phyloP scores from a whole-genome alignment of 1,140 invertebrate genomes.

The Eubasilissa regina region DNA sequence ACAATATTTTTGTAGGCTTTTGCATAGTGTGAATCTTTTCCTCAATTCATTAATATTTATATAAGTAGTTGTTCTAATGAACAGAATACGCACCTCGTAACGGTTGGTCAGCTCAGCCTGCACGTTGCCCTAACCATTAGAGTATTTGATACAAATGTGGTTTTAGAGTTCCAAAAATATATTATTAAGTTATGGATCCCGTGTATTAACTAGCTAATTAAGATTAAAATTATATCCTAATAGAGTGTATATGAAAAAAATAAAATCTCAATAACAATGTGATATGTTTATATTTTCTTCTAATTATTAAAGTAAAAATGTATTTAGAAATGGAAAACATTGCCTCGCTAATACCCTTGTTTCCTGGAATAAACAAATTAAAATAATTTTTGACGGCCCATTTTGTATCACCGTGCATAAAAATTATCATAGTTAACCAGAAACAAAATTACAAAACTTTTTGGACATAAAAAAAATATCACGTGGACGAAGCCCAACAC shows the following conservation, averaged over 20 bases:
- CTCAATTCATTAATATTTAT: conserved; percentile 36
- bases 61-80: conserved; percentile 43
- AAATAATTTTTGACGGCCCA: too few relatives aligned
- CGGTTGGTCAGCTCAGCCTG: not conserved
- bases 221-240: conserved; percentile 52
- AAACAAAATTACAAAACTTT: too few relatives aligned
- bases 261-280: conserved; percentile 40
- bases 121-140: conserved; percentile 38
- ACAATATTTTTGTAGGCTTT: conserved; percentile 40
- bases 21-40: conserved; percentile 41
- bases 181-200: conserved; percentile 52
- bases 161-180: conserved; percentile 58
- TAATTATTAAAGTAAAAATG: too few relatives aligned
- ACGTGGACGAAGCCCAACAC: too few relatives aligned
- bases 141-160: conserved; percentile 54
- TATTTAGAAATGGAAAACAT: too few relatives aligned
- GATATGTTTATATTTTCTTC: not conserved
- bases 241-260: conserved; percentile 52
- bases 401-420: too few relatives aligned
- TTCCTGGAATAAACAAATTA: too few relatives aligned
- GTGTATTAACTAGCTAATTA: conserved; percentile 51
- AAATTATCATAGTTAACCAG: too few relatives aligned
- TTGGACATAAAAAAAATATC: too few relatives aligned
- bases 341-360: too few relatives aligned
- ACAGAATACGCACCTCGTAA: conserved; percentile 10